A percentile compares a stretch with the other conserved stretches of the same genome.
These are phyloP conservation scores for Parambassis ranga DNA, from an alignment of 2,797 vertebrate species.

Conservation along the genomic window DNA sequence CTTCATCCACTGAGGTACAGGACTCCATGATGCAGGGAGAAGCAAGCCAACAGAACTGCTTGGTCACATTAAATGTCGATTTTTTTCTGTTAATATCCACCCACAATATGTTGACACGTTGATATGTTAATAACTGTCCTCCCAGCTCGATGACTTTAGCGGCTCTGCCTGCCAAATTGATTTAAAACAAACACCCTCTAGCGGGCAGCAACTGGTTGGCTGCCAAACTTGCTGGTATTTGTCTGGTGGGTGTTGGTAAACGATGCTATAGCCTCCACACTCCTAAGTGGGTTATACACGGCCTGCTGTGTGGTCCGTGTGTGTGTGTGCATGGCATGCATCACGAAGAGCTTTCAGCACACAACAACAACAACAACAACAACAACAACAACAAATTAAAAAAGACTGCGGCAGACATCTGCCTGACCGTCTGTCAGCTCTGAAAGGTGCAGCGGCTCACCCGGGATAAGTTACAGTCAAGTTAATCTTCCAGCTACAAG, in stretches of 20 bases:
- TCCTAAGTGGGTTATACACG: neutral
- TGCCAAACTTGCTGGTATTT: constrained; percentile 18
- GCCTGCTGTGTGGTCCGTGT: constrained; percentile 1
- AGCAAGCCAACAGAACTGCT: too few species aligned
- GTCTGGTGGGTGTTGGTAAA: neutral
- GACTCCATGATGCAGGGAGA: too few species aligned
- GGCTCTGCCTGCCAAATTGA: constrained; percentile 8
- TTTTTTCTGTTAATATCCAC: too few species aligned
- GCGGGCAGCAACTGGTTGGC: neutral
- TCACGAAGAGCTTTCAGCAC: neutral
- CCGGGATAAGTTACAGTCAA: constrained; percentile 31
- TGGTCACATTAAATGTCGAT: too few species aligned
- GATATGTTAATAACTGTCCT: too few species aligned
- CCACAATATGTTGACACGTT: too few species aligned
- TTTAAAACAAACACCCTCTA: constrained; percentile 27
- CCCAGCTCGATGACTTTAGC: too few species aligned
- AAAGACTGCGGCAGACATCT: constrained; percentile 18
- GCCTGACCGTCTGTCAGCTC: constrained; percentile 19
- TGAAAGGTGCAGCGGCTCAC: constrained; percentile 16
- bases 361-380: neutral
- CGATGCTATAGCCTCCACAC: neutral
- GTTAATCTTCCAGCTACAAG: constrained; percentile 41
- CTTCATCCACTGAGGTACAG: too few species aligned
- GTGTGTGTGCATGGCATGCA: too few species aligned
- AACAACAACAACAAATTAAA: constrained; percentile 1